A percentile compares a stretch with the other conserved stretches of the same genome.
These are phyloP conservation scores for Darevskia nairensis DNA, from an alignment of 2,797 vertebrate genomes.

Conservation along the genomic window DNA sequence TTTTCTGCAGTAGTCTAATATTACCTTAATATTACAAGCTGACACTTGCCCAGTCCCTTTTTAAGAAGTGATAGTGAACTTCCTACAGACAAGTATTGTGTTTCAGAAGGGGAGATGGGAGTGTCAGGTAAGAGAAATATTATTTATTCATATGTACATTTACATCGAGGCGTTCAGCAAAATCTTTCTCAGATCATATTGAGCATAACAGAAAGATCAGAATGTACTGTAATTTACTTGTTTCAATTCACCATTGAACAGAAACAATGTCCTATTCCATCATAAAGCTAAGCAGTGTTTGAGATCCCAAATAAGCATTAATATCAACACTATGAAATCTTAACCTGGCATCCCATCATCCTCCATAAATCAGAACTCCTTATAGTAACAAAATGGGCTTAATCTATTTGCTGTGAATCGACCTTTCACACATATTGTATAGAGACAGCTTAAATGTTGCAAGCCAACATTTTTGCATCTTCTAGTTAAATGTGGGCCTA, in stretches of 20 bases:
- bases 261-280: neutral
- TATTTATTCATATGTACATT: neutral
- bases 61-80: slow-evolving; percentile 6
- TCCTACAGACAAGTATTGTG: slow-evolving; percentile 23
- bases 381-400: slow-evolving; percentile 3
- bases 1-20: neutral
- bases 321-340: slow-evolving; percentile 14
- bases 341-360: neutral
- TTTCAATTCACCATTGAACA: neutral
- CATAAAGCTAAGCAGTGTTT: slow-evolving; percentile 5
- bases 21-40: neutral
- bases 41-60: neutral
- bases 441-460: slow-evolving; percentile 31
- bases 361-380: neutral
- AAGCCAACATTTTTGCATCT: neutral
- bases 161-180: neutral
- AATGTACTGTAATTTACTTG: neutral
- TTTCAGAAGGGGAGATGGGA: neutral
- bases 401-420: neutral
- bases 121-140: neutral
- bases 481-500: slow-evolving; percentile 44
- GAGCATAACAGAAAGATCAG: neutral
- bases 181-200: neutral
- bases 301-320: neutral
- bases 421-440: neutral